Conservation (phyloP, 2,113 vertebrate species). For the Chrysemys picta region DNA sequence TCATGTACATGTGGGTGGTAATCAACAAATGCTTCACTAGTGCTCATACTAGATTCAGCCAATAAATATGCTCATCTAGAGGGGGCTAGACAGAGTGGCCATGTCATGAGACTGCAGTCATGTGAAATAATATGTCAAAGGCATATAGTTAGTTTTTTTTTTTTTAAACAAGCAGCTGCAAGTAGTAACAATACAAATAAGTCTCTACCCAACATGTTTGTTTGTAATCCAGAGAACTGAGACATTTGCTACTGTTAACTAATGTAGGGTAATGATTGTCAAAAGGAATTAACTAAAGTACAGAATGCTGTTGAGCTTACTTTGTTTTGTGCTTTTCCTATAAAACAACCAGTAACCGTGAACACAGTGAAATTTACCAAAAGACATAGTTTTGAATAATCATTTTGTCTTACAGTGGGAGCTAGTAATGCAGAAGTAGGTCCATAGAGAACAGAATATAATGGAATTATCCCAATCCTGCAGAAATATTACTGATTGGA, state of each 20-base stretch:
- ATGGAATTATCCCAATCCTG: not conserved
- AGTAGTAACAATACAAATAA: not conserved
- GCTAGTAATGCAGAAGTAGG: not conserved
- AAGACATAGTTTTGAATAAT: not conserved
- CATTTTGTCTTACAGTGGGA: not conserved
- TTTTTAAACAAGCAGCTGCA: not conserved
- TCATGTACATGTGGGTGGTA: not conserved
- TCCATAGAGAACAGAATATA: not conserved
- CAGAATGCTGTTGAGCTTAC: not conserved
- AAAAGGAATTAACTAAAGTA: not conserved
- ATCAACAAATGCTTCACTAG: not conserved
- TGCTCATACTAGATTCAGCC: not conserved
- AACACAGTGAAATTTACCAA: not conserved
- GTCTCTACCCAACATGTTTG: not conserved
- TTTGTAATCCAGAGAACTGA: not conserved
- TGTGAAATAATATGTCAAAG: not conserved
- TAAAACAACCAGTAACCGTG: not conserved
- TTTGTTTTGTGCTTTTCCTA: not conserved
- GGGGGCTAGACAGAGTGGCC: not conserved
- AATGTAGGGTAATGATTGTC: fast-evolving
- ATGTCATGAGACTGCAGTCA: too few relatives aligned
- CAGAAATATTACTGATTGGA: not conserved
- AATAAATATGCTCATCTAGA: not conserved
- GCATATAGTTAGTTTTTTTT: not conserved
- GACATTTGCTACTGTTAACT: not conserved